Evolutionary conservation across 1,140 invertebrate species (phyloP), one percentile per base, ranked within the genome.

Genomic region (Melitaea cinxia): DNA sequence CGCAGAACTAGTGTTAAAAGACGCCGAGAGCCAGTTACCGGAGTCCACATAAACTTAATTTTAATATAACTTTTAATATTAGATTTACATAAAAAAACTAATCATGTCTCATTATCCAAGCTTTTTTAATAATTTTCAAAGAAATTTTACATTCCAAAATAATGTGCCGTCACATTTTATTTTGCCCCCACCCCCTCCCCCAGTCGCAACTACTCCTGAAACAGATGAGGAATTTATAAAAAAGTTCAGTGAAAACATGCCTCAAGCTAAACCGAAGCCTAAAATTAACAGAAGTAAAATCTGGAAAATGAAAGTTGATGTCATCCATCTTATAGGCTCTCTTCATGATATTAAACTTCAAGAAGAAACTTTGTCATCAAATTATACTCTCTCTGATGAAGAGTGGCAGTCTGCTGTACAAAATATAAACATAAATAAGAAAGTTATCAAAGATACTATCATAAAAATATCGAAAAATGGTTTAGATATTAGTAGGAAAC

Each of bases 1-100:
- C 45, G 96, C 96, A 0, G 76, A 93, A 42, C 92, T 94, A 83
- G 88, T 95, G 12, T 79, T 97, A 6, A 92, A 93, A 73, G 95
- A 96, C 59, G 95, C 96, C 0, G 93, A 94, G 78, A 50, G 78
- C n/a, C 93, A 95, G 47, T 77, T 96, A 23, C 80, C 85, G 0
- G 81, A 81, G 6, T 65, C 70, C 12, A 58, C 65, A 39, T 79
- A 77, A 72, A 50, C 63, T 23, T 67, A 77, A 73, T 73, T 70
- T 68, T 68, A 57, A 64, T 54, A 59, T n/a, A 26, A 63, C 42
- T 72, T 68, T 69, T 68, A 73, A 66, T 74, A 75, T 72, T 78
- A 73, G 73, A 60, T 78, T 76, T 78, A 70, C 72, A 76, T 70
- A 68, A 71, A 65, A 67, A 47, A 45, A 57, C 21, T 57, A 90